Conservation (phyloP, 2,797 vertebrate genomes). For the Halcyon chelicuti region DNA sequence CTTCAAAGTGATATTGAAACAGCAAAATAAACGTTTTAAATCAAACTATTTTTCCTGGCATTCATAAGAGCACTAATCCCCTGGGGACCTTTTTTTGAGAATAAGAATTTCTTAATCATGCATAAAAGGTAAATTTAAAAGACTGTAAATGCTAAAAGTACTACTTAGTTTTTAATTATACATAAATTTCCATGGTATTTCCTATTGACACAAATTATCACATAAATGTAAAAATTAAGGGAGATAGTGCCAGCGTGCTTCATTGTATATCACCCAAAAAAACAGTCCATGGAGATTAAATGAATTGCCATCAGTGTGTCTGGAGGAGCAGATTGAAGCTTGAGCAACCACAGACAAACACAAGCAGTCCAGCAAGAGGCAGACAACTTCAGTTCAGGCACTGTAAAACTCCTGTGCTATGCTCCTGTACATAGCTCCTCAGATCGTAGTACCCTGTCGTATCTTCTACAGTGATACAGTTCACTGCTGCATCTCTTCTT, state of each 20-base stretch:
- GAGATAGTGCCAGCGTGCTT: accelerated
- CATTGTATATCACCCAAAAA: accelerated
- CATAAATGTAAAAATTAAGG: not conserved
- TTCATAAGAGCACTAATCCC: not conserved
- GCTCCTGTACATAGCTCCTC: not conserved
- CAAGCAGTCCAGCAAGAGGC: accelerated
- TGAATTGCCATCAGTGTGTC: not conserved
- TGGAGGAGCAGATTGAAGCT: not conserved
- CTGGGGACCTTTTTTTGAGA: not conserved
- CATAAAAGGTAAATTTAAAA: not conserved
- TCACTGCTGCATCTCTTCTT: not conserved
- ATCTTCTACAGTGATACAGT: not conserved
- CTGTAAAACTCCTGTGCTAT: accelerated
- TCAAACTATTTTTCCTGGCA: not conserved
- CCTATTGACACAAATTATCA: not conserved
- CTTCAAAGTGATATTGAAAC: not conserved
- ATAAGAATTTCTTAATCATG: not conserved
- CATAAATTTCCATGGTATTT: not conserved
- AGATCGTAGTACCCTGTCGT: no score
- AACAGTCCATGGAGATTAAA: not conserved
- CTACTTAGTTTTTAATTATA: not conserved
- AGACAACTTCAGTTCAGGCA: not conserved
- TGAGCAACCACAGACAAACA: not conserved
- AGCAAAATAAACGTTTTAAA: not conserved
- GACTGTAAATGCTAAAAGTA: not conserved